Evolutionary conservation across 1,140 invertebrate genomes (phyloP).

Genomic region (Battus philenor): DNA sequence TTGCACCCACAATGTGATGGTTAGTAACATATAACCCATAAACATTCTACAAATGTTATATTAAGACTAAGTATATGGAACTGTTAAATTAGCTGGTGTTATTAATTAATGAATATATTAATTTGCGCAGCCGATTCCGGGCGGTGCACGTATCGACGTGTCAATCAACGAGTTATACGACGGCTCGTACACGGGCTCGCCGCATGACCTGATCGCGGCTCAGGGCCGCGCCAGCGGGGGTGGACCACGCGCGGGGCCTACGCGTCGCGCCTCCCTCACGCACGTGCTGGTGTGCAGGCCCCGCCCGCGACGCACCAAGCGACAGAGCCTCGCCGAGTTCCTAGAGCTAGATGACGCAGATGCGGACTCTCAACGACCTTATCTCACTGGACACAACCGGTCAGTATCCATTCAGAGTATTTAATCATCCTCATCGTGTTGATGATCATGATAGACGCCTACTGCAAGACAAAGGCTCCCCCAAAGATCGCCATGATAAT

Average conservation of each 20-base stretch:
- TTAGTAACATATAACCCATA: too few relatives aligned
- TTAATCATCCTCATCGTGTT: too few relatives aligned
- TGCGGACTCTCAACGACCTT: conserved; percentile 85
- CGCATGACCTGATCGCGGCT: conserved; percentile 90
- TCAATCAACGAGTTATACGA: conserved; percentile 97
- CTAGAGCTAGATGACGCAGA: conserved; percentile 88
- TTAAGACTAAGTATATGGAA: too few relatives aligned
- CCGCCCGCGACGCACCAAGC: conserved; percentile 78
- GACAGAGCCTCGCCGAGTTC: conserved; percentile 88
- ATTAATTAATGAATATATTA: too few relatives aligned
- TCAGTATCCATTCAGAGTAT: too few relatives aligned
- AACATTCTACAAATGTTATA: too few relatives aligned
- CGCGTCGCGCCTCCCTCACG: conserved; percentile 89
- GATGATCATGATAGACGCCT: too few relatives aligned
- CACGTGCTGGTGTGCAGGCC: conserved; percentile 93
- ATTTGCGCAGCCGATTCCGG: conserved; percentile 81
- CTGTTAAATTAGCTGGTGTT: too few relatives aligned
- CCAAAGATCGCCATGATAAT: too few relatives aligned
- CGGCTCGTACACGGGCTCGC: conserved; percentile 96
- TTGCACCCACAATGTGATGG: too few relatives aligned
- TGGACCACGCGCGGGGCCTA: conserved; percentile 88
- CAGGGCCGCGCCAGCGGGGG: conserved; percentile 81
- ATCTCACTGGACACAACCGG: conserved; percentile 93
- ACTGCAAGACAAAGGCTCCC: too few relatives aligned
- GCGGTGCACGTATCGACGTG: conserved; percentile 94